Evolutionary conservation across 37 sponge, comb jelly and placozoan species (phyloP), one percentile per base, ranked within the genome.

Genomic region (Cliona cf. orientalis): DNA sequence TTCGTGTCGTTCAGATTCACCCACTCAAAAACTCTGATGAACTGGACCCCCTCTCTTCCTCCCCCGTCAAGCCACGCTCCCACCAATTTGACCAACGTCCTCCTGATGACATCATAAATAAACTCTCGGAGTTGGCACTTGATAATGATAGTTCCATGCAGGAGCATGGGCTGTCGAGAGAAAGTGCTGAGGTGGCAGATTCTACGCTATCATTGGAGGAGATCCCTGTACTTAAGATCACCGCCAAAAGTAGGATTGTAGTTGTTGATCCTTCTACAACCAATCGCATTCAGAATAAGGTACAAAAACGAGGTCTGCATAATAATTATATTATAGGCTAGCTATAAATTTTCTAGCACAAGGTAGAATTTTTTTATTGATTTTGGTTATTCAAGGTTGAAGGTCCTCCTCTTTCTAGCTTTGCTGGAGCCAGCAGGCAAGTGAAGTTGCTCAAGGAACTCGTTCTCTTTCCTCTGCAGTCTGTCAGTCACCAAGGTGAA

Each of bases 401-500:
- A 19, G 3, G 32, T 19, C 49, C 72, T 19, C 6, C 26, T 36
- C 25, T 81, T 39, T 39, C 58, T 32, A 21, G 35, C 19, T 44
- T 91, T 42, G 89, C 85, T 26, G 92, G 92, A 35, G n/a, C 75
- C 46, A 32, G 53, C 66, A 55, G 31, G 17, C 92, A 86, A 37
- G 39, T 62, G 5, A 58, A 87, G 70, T 66, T 80, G 64, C 80
- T 91, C 32, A 67, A 41, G 28, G 79, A 91, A 32, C 45, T 87
- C 11, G 80, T 91, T 14, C 70, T 80, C 26, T 41, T 46, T 40
- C 88, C 92, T 4, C 63, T 91, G 21, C 22, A 33, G 9, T 6
- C 22, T 31, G 72, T 64, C 19, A 11, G 44, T 0, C 1, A 9
- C 22, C 37, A n/a, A 28, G 42, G 71, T 63, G 45, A 80, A 71